A percentile compares a stretch with the other conserved stretches of the same genome.
phyloP scores from a whole-genome alignment of 2,113 vertebrate species.

The Tachysurus fulvidraco region DNA sequence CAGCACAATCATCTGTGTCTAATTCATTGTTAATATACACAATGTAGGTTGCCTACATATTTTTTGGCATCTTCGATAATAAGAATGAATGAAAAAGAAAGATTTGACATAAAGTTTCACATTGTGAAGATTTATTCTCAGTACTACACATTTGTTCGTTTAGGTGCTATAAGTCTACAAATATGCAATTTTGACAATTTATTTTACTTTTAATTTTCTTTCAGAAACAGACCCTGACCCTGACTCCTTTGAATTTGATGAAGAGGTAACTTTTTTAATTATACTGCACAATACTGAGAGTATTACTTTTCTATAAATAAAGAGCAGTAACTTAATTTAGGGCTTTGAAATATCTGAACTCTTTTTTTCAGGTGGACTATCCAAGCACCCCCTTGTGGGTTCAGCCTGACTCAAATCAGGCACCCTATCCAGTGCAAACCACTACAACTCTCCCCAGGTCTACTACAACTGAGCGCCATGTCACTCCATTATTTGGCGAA shows the following conservation, averaged over 20 bases:
- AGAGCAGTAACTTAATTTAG: not conserved
- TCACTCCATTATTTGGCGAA: conserved; percentile 31
- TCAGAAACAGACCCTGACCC: conserved; percentile 61
- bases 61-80: not conserved
- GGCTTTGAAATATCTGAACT: not conserved
- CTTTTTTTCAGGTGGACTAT: conserved; percentile 55
- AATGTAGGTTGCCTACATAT: not conserved
- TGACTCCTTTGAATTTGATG: conserved; percentile 58
- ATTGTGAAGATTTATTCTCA: not conserved
- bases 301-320: not conserved
- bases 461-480: conserved; percentile 26
- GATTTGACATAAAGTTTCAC: not conserved
- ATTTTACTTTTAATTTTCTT: conserved; percentile 53
- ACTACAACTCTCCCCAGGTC: conserved; percentile 26
- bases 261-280: conserved; percentile 62
- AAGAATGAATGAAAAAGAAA: too few relatives aligned
- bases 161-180: not conserved
- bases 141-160: not conserved
- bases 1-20: not conserved
- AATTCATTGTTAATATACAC: not conserved
- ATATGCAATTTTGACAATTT: conserved; percentile 35
- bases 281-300: not conserved
- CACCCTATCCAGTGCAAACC: conserved; percentile 41
- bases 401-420: conserved; percentile 47
- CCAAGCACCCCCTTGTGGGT: conserved; percentile 55